Conservation (phyloP, 2,888 invertebrate species). For the Amorpha juglandis region DNA sequence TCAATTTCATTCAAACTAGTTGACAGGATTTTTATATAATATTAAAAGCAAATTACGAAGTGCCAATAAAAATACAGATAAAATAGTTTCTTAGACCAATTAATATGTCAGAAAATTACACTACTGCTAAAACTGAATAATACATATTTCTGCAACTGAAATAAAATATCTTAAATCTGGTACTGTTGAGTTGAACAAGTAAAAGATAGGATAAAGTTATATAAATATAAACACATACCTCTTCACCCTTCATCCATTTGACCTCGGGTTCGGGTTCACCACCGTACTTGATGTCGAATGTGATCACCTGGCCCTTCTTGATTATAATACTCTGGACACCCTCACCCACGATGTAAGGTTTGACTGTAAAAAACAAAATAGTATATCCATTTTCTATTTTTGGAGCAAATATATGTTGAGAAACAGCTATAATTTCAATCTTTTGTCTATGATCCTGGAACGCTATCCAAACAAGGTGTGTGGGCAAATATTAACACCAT, state of each 20-base stretch:
- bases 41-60: not conserved
- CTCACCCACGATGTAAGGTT: conserved; percentile 97
- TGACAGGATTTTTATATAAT: too few species aligned
- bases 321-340: conserved; percentile 93
- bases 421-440: too few species aligned
- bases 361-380: conserved; percentile 85
- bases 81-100: not conserved
- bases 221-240: conserved; percentile 83
- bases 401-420: too few species aligned
- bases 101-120: not conserved
- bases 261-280: conserved; percentile 99
- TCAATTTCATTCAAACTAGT: too few species aligned
- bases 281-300: conserved; percentile 96
- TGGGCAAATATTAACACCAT: too few species aligned
- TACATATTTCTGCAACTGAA: conserved; percentile 2
- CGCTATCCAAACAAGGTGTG: too few species aligned
- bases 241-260: conserved; percentile 93
- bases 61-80: not conserved
- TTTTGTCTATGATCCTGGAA: too few species aligned
- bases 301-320: conserved; percentile 97
- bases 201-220: conserved; percentile 39
- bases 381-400: too few species aligned
- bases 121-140: not conserved
- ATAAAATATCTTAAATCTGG: conserved; percentile 12
- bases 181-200: conserved; percentile 22